phyloP scores from a whole-genome alignment of 1,140 invertebrate species.

The Penaeus japonicus region DNA sequence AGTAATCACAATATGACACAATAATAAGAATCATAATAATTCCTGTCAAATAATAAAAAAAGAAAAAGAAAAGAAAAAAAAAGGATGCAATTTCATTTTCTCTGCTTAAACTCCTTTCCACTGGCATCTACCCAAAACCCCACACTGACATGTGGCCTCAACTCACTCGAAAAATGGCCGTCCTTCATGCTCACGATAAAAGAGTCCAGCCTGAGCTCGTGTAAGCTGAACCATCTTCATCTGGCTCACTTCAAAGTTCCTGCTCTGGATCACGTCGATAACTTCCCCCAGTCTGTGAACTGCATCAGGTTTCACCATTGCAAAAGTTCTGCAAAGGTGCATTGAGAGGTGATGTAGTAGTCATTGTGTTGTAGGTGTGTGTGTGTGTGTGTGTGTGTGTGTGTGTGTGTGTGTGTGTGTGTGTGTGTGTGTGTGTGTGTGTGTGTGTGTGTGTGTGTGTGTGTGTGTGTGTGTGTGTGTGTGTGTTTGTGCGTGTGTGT shows the following conservation, averaged over 20 bases:
- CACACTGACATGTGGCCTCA: background rate
- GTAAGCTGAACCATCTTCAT: constrained; percentile 76
- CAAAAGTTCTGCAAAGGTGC: constrained; percentile 72
- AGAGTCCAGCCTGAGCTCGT: constrained; percentile 70
- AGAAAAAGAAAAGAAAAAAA: no score
- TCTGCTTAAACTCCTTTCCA: no score
- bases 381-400: constrained; percentile 1
- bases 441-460: background rate
- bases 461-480: background rate
- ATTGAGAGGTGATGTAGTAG: background rate
- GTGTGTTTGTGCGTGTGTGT: background rate
- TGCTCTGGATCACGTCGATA: constrained; percentile 72
- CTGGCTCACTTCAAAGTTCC: constrained; percentile 76
- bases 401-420: background rate
- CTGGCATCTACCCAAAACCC: no score
- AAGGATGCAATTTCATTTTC: no score
- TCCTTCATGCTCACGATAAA: constrained; percentile 70
- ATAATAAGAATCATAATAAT: no score
- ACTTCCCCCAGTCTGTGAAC: constrained; percentile 78
- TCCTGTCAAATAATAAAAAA: no score
- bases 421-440: background rate
- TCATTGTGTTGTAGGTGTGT: background rate
- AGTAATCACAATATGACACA: no score
- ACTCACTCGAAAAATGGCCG: constrained; percentile 71
- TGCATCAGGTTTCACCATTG: constrained; percentile 77